These are phyloP conservation scores for Periophthalmodon schlosseri DNA, from an alignment of 2,113 vertebrate species.

Conservation along the genomic window DNA sequence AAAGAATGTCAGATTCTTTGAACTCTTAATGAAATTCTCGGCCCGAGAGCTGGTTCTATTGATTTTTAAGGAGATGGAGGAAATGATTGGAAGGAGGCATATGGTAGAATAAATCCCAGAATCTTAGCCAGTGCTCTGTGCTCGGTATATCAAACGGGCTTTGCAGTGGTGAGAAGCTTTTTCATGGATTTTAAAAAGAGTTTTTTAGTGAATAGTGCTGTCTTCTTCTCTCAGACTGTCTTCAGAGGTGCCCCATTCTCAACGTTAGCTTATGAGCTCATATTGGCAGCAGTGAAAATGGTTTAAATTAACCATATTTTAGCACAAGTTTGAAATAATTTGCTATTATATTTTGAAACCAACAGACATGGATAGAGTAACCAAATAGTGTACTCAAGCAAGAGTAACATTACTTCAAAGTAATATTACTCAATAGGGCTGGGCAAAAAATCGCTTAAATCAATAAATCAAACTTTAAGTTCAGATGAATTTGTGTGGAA, in stretches of 20 bases:
- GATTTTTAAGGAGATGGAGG: constrained; percentile 48
- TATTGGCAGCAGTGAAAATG: background rate
- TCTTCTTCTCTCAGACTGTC: constrained; percentile 12
- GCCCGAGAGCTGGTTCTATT: constrained; percentile 37
- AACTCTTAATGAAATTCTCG: constrained; percentile 52
- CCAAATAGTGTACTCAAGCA: too few species aligned
- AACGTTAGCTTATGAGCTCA: background rate
- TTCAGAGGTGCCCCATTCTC: constrained; percentile 11
- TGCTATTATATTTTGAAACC: background rate
- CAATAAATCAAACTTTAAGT: too few species aligned
- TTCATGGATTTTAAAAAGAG: constrained; percentile 17
- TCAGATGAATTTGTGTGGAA: too few species aligned
- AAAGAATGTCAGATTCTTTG: constrained; percentile 25
- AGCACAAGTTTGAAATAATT: background rate
- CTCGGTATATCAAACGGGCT: constrained; percentile 46
- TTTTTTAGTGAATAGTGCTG: constrained; percentile 11
- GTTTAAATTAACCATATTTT: too few species aligned
- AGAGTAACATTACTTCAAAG: too few species aligned
- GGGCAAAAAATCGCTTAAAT: too few species aligned
- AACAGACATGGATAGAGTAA: too few species aligned
- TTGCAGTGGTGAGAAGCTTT: constrained; percentile 44
- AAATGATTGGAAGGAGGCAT: constrained; percentile 16
- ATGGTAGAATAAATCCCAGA: constrained; percentile 31
- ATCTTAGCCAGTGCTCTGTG: constrained; percentile 27
- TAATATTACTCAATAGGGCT: too few species aligned